Evolutionary conservation across 2,888 invertebrate genomes (phyloP), one percentile per base, ranked within the genome.

Genomic region (Entomobrya proxima): DNA sequence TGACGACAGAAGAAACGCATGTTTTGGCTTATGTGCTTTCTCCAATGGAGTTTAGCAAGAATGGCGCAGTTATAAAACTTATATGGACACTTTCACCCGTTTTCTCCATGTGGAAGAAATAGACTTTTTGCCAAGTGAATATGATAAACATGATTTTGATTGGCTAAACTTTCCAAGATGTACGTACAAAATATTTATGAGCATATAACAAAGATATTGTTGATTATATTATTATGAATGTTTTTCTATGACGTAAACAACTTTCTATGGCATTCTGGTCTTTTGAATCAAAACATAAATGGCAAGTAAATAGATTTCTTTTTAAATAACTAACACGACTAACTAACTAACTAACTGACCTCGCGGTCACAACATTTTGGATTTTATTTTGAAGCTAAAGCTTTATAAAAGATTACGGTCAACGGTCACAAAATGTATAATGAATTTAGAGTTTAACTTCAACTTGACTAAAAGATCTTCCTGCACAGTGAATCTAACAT

Each of bases 1-100:
- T 64, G 15, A 64, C 35, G 30, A 64, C 32, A 32, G 47, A 47
- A 47, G 9, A 7, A 47, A 18, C 47, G 47, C 47, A 18, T 47
- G 47, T 47, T 15, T n/a, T n/a, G n/a, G n/a, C n/a, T n/a, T n/a
- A n/a, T n/a, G n/a, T n/a, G n/a, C n/a, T n/a, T n/a, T 61, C 32
- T 32, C 61, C 4, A n/a, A n/a, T n/a, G n/a, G n/a, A 61, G 18
- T 61, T n/a, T 50, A 50, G 21, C 50, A 5, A 61, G 6, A 21
- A 58, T 58, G 30, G 9, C 58, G n/a, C 52, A 52, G n/a, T 32
- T 27, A 18, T 27, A 55, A 55, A 55, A 24, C 27, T 50, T 74
- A 50, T 72, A 74, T 74, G 74, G 74, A 74, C 52, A 52, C 74
- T 69, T 69, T 40, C 37, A 27, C 24, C 35, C 13, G 21, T 58